Base-by-base conservation (phyloP, 2,888 invertebrate genomes). In the Limnephilus auricula region DNA sequence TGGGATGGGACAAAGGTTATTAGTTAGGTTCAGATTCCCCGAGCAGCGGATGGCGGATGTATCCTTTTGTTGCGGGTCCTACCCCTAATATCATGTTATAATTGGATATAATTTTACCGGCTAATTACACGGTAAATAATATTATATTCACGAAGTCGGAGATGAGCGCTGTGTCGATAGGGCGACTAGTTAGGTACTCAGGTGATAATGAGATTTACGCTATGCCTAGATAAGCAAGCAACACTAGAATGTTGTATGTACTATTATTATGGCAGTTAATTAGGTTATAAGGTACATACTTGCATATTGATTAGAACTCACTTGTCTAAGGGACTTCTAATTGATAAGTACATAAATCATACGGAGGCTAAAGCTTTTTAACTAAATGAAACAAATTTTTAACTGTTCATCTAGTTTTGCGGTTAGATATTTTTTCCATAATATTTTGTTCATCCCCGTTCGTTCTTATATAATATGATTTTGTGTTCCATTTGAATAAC, bases 1-100 rank as follows among this genome's bases (percentile, higher is more conserved):
- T 9, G 31, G 88, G 88, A 31, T n/a, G n/a, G 65, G 88, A 25
- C 65, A 65, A 65, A 65, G 65, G 65, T 65, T 65, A 65, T 65
- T 65, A n/a, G 25, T n/a, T n/a, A 25, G 65, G 65, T 25, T 65
- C 65, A 65, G 65, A 65, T 65, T 65, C 65, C n/a, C 65, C 65
- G 65, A 65, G 65, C 65, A 65, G 65, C n/a, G 65, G 9, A 34
- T 25, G 32, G 31, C 32, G 31, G 82, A 82, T 37, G 82, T 25
- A 82, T 25, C 34, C 82, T 34, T 82, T 82, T 82, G 82, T 82
- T 82, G 25, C 32, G 25, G 31, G 18, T 5, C 34, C 32, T 13
- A 18, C 25, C 18, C 34, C 32, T 37, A 34, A 82, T 82, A 82
- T 82, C 82, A 82, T 25, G 25, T 82, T 82, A 82, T 82, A 82